These are phyloP conservation scores for Mantis religiosa DNA, from an alignment of 2,888 invertebrate species.

Conservation along the genomic window DNA sequence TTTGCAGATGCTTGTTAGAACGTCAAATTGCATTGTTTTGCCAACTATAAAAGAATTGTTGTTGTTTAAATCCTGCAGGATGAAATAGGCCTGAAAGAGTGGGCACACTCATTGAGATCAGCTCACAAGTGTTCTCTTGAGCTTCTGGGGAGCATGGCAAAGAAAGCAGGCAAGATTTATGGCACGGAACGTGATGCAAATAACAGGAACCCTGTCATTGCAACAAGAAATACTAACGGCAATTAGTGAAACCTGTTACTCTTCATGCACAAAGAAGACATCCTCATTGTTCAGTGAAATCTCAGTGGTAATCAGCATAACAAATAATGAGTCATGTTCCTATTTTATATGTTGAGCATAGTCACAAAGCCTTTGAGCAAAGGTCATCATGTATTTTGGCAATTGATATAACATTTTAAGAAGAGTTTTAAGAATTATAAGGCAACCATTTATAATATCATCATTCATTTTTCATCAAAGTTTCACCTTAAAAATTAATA, in stretches of 20 bases:
- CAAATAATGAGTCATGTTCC: background rate
- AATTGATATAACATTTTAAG: background rate
- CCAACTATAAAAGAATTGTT: no score
- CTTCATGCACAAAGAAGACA: conserved; percentile 5
- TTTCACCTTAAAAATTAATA: background rate
- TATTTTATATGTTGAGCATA: background rate
- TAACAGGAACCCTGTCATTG: conserved; percentile 47
- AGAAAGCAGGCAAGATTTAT: conserved; percentile 98
- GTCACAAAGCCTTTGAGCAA: background rate
- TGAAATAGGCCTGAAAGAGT: conserved; percentile 97
- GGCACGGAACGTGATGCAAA: conserved; percentile 66
- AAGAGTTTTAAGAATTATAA: background rate
- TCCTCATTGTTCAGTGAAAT: background rate
- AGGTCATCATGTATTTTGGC: background rate
- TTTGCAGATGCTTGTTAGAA: no score
- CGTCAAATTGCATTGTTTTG: no score
- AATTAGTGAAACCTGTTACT: conserved; percentile 37
- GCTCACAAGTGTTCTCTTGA: conserved; percentile 96
- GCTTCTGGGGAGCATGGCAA: conserved; percentile 93
- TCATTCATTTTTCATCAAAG: background rate
- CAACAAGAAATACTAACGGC: conserved; percentile 54
- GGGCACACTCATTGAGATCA: conserved; percentile 91
- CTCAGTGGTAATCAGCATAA: background rate
- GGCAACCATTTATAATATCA: no score
- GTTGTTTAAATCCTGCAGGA: conserved; percentile 56